Percentiles rank a stretch among this genome's conserved stretches.
These are phyloP conservation scores for Antitype chi DNA, from an alignment of 2,888 invertebrate species.

Conservation along the genomic window DNA sequence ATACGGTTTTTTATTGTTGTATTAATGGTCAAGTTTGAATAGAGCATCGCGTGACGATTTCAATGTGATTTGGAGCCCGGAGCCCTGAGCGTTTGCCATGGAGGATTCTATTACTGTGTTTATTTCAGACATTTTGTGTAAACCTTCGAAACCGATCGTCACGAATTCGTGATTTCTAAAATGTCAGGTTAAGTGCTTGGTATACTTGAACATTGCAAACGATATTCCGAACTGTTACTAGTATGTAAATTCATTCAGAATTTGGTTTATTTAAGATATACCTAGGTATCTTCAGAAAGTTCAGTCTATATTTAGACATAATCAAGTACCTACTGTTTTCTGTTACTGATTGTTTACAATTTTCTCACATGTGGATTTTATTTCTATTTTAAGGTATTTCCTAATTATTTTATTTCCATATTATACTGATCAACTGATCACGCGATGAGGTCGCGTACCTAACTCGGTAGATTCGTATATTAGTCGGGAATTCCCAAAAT, in stretches of 20 bases:
- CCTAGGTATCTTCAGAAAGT: conserved; percentile 2
- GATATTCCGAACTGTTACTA: conserved; percentile 32
- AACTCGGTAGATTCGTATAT: neutral
- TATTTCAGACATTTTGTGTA: conserved; percentile 41
- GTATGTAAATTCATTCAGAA: conserved; percentile 33
- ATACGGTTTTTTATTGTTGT: conserved; percentile 75
- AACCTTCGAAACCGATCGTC: conserved; percentile 46
- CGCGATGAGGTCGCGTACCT: neutral
- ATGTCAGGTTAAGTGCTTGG: conserved; percentile 43
- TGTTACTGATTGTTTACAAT: neutral
- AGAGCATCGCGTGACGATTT: conserved; percentile 63
- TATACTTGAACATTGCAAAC: conserved; percentile 41
- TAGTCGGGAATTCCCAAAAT: neutral
- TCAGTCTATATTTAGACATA: conserved; percentile 11
- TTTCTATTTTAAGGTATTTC: neutral
- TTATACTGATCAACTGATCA: neutral
- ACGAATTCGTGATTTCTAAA: conserved; percentile 52
- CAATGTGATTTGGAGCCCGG: conserved; percentile 37
- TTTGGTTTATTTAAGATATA: conserved; percentile 26
- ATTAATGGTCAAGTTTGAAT: conserved; percentile 68
- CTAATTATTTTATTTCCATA: neutral
- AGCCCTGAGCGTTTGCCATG: conserved; percentile 24
- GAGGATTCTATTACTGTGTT: conserved; percentile 54
- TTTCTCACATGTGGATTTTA: neutral
- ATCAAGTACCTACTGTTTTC: neutral